Base-by-base conservation (phyloP, 2,888 invertebrate genomes). In the Megamerina dolium region DNA sequence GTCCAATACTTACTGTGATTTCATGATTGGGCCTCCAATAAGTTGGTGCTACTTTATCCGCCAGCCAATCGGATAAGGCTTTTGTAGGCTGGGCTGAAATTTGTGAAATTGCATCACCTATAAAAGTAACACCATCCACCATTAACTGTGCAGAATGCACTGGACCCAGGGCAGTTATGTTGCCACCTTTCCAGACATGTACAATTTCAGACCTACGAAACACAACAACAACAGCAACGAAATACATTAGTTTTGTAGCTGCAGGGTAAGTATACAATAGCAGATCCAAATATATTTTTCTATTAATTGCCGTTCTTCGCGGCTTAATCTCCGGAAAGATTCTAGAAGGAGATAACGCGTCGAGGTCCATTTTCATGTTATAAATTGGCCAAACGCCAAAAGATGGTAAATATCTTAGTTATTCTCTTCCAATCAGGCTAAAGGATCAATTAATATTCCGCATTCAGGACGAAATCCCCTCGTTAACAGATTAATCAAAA, bases 11-110 rank as follows among this genome's bases (percentile, higher is more conserved):
- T 66, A 83, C 84, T 59, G 73, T 78, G 48, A 87, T 86, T 63
- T 85, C 80, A 52, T 80, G 73, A 64, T 88, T 87, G 8, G 85
- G 83, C 43, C 79, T 77, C 89, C 88, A 89, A 67, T 88, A 88
- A 27, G 78, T 77, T 1, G 89, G 89, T 12, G 85, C 85, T 19
- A 68, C 63, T 63, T 82, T 80, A 66, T 87, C 87, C 2, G 86
- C 80, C n/a, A 86, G 77, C 82, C 85, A 85, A 48, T 61, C 66
- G 2, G 78, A 75, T 2, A 87, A 58, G 3, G 76, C 75, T 61
- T 80, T 82, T 3, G 83, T 80, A n/a, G 86, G 86, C 53, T 81
- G 82, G 4, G 83, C 76, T 12, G 83, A 78, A 16, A 83, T 80
- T 55, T 74, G 82, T 16, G 76, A 72, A 3, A 84, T 76, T 9